Base-by-base conservation (phyloP, 2,888 invertebrate genomes). In the Cryptus armator region DNA sequence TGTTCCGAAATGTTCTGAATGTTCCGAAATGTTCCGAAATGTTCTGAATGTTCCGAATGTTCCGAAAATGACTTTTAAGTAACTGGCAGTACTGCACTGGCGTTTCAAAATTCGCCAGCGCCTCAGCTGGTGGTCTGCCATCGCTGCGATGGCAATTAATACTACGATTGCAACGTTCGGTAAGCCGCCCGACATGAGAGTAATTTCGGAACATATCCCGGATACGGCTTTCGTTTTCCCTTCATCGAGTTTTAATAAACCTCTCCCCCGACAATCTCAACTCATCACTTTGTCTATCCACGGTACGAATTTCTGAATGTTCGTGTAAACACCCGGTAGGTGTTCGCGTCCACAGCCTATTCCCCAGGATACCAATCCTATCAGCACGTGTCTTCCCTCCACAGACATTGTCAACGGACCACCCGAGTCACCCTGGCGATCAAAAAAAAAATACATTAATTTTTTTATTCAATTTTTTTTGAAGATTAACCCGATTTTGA, bases 331-430 rank as follows among this genome's bases (percentile, higher is more conserved):
- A 1, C 98, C 98, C 0, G 98, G 98, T 7, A 98, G 94, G 90
- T 98, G 98, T 90, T 98, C 98, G 0, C 98, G 95, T 0, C 98
- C 98, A 90, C 98, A 98, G 80, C 98, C 98, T 88, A 98, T 98
- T 83, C 98, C 98, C 98, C 98, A 98, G 0, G 98, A 98, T 0
- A 97, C 98, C 0, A 98, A 95, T 0, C 98, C 98, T 51, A 98
- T 97, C 24, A 98, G 95, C 48, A 98, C 98, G 94, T 97, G 97
- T 67, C 98, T 95, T 4, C 98, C 98, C 85, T 98, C 98, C 78
- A 98, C 94, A 37, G 97, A 96, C 93, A 97, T 95, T 0, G 98
- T 98, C n/a, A 98, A 94, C 0, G 98, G 98, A 9, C 98, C 98
- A 32, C 98, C 98, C 0, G 98, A 98, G 87, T 95, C 95, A 0